Base-by-base conservation (phyloP, 2,888 invertebrate genomes). In the Sabatieria punctata region DNA sequence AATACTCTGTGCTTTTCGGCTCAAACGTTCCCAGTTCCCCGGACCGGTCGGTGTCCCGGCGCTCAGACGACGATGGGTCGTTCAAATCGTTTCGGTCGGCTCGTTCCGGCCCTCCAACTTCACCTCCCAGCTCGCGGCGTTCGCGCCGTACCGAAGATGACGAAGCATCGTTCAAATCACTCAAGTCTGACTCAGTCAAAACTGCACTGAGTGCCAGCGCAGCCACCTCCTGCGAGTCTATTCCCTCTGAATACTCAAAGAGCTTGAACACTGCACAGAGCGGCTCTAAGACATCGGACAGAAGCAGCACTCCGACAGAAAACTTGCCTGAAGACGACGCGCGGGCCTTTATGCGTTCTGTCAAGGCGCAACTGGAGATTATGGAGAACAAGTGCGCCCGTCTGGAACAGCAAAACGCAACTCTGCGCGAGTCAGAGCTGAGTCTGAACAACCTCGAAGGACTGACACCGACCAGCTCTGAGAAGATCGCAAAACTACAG, bases 401-500 rank as follows among this genome's bases (percentile, higher is more conserved):
- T 24, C 43, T 56, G 25, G 36, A 49, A 27, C 23, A 26, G 24
- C 49, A 54, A 41, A 50, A 49, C 30, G 43, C 38, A 15, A 33
- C 15, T 15, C 30, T 30, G 30, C 8, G 15, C 8, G 30, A 15
- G 8, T 30, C 30, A 8, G 13, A 18, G 3, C 15, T 25, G 27
- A 26, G 4, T 4, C 6, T n/a, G n/a, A 22, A 8, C 74, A 75
- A 54, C 70, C 70, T 19, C 65, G 72, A 1, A 71, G 60, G 58
- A 4, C 57, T 59, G 24, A 52, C 54, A 1, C 78, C 79, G 1
- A 75, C 76, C 53, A 79, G 79, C 39, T 80, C 80, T 0, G 80
- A 80, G 44, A 67, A 68, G 15, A 80, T 81, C 21, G 41, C 51
- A 6, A 54, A 54, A 33, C 48, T 61, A 27, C 47, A 56, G 43